Evolutionary conservation across 1,140 invertebrate genomes (phyloP), one percentile per base, ranked within the genome.

Genomic region (Conus betulinus): DNA sequence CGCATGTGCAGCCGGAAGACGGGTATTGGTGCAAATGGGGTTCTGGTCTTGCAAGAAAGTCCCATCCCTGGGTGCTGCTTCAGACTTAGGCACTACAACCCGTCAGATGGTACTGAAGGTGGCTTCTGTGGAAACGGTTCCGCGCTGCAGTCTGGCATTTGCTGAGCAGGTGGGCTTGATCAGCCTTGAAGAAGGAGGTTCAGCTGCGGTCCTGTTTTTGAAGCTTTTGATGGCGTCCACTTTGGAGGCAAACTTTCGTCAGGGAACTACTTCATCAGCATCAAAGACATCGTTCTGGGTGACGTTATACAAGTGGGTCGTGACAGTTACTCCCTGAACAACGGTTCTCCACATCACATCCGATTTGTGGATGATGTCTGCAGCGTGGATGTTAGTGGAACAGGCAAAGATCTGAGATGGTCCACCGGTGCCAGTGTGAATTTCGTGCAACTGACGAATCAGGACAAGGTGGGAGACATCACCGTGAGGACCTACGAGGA

Each of bases 91-190:
- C 90, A 91, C 85, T 91, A 76, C 85, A 90, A 90, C 81, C 89
- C 90, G 74, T 10, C 89, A 0, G 89, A 92, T 57, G 90, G 90
- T 0, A 63, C 57, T 11, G 79, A 84, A 71, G 87, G 89, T 0
- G 67, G 63, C n/a, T 39, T 92, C 0, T 92, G 91, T 88, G 91
- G 91, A 17, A 92, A 92, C 76, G 91, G 90, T 1, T 85, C 79
- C 2, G n/a, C 84, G 91, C 2, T 92, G 91, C 84, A 81, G 60
- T 57, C 8, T 92, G 8, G 85, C 67, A 10, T 92, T 88, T 76
- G 88, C 87, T 13, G 23, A 53, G 15, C 82, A 81, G 17, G 51
- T 67, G 1, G 89, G 90, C 0, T 23, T 91, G 17, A 25, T 85
- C 8, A 57, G 20, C 13, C 39, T 39, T 39, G 39, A 39, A 39